These are phyloP conservation scores for Nannobrachium achirus DNA, from an alignment of 2,113 vertebrate species.

Conservation along the genomic window DNA sequence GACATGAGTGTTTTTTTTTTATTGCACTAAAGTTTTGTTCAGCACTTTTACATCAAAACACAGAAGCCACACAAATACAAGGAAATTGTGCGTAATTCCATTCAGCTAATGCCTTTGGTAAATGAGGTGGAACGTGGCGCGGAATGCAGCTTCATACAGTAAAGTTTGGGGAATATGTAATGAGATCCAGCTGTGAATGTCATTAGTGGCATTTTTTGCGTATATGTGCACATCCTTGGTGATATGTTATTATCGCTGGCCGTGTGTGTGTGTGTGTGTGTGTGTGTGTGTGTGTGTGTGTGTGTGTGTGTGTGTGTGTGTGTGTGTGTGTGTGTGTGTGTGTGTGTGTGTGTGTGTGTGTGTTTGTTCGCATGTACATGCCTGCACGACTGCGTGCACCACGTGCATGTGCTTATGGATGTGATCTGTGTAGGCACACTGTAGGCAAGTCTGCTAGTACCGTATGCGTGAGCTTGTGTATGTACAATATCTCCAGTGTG, in stretches of 20 bases:
- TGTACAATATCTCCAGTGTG: too few relatives aligned
- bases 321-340: background rate
- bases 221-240: background rate
- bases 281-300: background rate
- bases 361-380: too few relatives aligned
- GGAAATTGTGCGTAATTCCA: background rate
- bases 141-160: background rate
- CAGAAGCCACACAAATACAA: background rate
- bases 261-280: background rate
- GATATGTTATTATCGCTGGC: background rate
- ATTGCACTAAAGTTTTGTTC: too few relatives aligned
- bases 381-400: too few relatives aligned
- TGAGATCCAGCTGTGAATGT: constrained; percentile 16
- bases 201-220: background rate
- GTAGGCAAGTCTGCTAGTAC: too few relatives aligned
- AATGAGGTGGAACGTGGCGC: background rate
- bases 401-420: too few relatives aligned
- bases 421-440: too few relatives aligned
- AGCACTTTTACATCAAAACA: background rate
- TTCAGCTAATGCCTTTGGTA: background rate
- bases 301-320: background rate
- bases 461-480: too few relatives aligned
- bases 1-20: too few relatives aligned
- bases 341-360: background rate
- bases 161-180: constrained; percentile 5